Percentiles rank a stretch among this genome's conserved stretches.
Evolutionary conservation across 2,797 vertebrate genomes (phyloP).

Genomic region (Clarias pachynema): DNA sequence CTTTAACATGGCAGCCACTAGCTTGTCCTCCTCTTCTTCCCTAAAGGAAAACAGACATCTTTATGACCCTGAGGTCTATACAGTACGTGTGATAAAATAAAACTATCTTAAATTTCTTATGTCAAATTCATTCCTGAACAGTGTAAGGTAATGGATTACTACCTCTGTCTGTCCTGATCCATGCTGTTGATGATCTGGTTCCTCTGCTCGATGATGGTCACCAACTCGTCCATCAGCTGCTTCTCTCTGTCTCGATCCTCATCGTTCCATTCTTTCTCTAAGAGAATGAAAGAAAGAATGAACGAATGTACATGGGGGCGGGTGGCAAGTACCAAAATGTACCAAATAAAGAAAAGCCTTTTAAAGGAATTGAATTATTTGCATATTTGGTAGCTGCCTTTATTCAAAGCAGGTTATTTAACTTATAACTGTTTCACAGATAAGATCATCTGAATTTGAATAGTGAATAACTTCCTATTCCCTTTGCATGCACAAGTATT

Average conservation of each 20-base stretch:
- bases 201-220: constrained; percentile 94
- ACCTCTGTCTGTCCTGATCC: constrained; percentile 97
- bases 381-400: neutral
- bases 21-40: constrained; percentile 97
- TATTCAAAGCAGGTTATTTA: neutral
- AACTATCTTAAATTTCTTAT: neutral
- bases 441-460: neutral
- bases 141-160: constrained; percentile 65
- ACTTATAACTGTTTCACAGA: neutral
- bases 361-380: neutral
- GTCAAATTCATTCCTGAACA: neutral
- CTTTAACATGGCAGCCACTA: constrained; percentile 92
- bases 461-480: neutral
- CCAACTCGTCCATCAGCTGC: constrained; percentile 91
- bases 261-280: constrained; percentile 96
- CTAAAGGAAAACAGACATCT: constrained; percentile 67
- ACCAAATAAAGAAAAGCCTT: neutral
- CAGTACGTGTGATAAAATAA: neutral
- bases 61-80: constrained; percentile 1
- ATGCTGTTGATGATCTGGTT: constrained; percentile 95
- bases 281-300: neutral
- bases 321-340: neutral
- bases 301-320: no score
- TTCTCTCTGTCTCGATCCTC: constrained; percentile 91
- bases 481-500: neutral